A percentile compares a stretch with the other conserved stretches of the same genome.
phyloP scores from a whole-genome alignment of 2,888 invertebrate species.

The Xestoiulus laeticollis region DNA sequence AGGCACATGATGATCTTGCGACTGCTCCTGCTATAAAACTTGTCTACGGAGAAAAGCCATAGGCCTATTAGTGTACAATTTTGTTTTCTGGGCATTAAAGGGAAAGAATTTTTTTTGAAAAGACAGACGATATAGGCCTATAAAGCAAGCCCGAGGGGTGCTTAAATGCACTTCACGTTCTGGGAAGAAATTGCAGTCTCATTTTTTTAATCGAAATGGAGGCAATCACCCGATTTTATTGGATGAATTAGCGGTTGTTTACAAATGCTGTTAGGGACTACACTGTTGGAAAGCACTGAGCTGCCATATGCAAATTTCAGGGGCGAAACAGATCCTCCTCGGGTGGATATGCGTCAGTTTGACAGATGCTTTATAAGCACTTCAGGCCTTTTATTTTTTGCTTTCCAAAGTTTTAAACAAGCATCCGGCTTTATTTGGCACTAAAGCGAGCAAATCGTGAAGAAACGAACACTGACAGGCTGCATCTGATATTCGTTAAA shows the following conservation, averaged over 20 bases:
- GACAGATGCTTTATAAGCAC: conserved; percentile 8
- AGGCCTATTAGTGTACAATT: conserved; percentile 9
- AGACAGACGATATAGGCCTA: background rate
- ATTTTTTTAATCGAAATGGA: conserved; percentile 23
- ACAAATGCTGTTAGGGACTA: conserved; percentile 10
- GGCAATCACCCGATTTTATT: conserved; percentile 20
- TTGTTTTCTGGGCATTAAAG: background rate
- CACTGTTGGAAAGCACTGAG: background rate
- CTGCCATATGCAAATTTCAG: background rate
- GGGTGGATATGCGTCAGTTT: background rate
- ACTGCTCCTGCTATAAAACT: background rate
- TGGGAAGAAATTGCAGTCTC: background rate
- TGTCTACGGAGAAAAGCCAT: background rate
- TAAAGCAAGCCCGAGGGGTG: conserved; percentile 6
- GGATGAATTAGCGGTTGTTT: conserved; percentile 20
- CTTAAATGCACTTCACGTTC: background rate
- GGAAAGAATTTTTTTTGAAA: conserved; percentile 5
- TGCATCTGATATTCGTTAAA: background rate
- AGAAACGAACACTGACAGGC: background rate
- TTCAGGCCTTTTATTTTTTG: conserved; percentile 1
- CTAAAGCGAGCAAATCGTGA: conserved; percentile 1
- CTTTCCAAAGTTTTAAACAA: background rate
- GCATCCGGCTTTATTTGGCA: conserved; percentile 17
- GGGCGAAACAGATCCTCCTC: background rate
- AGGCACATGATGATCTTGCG: background rate